Conservation (phyloP, 2,888 invertebrate species). For the Parnassius orleans region DNA sequence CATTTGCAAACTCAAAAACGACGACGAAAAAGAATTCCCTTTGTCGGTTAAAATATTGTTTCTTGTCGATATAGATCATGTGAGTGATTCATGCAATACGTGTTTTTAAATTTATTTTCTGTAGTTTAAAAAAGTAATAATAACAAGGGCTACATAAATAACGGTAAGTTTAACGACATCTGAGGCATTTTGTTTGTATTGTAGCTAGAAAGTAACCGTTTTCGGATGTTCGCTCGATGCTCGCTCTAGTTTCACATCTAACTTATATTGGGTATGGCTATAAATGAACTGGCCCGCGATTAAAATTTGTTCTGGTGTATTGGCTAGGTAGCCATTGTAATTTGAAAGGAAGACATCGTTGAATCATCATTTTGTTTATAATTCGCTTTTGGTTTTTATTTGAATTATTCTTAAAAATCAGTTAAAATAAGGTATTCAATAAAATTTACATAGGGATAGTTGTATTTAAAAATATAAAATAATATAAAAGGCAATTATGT, state of each 20-base stretch:
- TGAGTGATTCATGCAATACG: constrained; percentile 53
- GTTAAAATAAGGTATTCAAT: no score
- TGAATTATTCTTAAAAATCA: neutral
- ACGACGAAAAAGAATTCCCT: constrained; percentile 61
- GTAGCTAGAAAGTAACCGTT: constrained; percentile 75
- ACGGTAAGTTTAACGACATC: constrained; percentile 71
- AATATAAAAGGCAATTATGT: neutral
- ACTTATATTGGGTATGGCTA: constrained; percentile 54
- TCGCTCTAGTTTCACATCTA: constrained; percentile 69
- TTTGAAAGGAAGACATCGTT: constrained; percentile 48
- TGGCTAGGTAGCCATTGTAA: constrained; percentile 48
- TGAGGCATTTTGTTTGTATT: constrained; percentile 69
- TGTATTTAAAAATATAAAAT: neutral
- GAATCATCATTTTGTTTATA: constrained; percentile 46
- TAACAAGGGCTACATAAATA: constrained; percentile 42
- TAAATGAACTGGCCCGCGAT: constrained; percentile 63
- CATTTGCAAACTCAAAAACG: constrained; percentile 63
- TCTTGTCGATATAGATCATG: constrained; percentile 56
- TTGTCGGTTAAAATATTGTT: constrained; percentile 57
- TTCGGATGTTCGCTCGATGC: constrained; percentile 55
- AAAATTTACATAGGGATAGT: no score
- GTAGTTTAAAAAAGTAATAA: constrained; percentile 43
- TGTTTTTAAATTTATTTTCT: constrained; percentile 48
- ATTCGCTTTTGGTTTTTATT: constrained; percentile 19
- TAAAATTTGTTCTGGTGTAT: constrained; percentile 60